Conservation (phyloP, 2,888 invertebrate genomes). For the Orthosia gothica region DNA sequence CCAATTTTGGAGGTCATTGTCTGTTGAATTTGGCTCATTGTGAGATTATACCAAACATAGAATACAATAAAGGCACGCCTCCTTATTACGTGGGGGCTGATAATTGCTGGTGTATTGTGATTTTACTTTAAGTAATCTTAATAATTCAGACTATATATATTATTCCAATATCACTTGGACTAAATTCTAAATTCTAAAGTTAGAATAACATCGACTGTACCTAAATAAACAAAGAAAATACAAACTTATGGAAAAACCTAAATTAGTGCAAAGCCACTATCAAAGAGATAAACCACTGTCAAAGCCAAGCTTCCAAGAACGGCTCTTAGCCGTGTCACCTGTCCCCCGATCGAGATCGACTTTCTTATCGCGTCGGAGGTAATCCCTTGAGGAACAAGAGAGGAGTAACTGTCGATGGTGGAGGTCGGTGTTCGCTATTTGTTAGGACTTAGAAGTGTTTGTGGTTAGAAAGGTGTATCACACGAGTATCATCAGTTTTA, state of each 20-base stretch:
- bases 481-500: neutral
- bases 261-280: slow-evolving; percentile 14
- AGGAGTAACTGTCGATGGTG: slow-evolving; percentile 25
- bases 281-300: slow-evolving; percentile 41
- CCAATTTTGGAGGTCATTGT: slow-evolving; percentile 8
- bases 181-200: neutral
- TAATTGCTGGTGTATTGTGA: neutral
- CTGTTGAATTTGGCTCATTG: neutral
- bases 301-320: slow-evolving; percentile 21
- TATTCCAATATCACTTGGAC: no score
- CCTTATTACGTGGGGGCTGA: neutral
- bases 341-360: slow-evolving; percentile 37
- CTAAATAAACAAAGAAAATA: neutral
- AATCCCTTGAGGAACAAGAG: slow-evolving; percentile 51
- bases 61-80: neutral
- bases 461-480: neutral
- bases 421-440: neutral
- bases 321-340: slow-evolving; percentile 34
- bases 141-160: neutral
- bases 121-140: neutral
- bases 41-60: no score
- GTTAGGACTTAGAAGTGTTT: slow-evolving; percentile 6
- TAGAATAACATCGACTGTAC: neutral
- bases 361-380: slow-evolving; percentile 42
- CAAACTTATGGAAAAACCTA: neutral